phyloP scores from a whole-genome alignment of 2,797 vertebrate species.

The Acanthopagrus latus region DNA sequence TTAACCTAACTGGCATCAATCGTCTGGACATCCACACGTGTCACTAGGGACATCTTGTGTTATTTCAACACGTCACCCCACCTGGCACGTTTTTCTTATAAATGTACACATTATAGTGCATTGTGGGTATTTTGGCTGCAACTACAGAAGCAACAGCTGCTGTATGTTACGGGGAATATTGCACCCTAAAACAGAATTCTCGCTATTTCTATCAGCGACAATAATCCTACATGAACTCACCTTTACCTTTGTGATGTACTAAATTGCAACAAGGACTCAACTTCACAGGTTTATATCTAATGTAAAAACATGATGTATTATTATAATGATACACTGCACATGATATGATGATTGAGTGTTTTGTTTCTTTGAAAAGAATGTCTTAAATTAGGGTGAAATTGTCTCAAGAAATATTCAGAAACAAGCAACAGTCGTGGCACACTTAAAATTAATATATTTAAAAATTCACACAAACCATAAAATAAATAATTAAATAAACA shows the following conservation, averaged over 20 bases:
- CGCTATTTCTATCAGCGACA: neutral
- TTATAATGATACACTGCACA: neutral
- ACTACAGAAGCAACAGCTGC: conserved; percentile 32
- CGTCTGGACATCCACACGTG: conserved; percentile 3
- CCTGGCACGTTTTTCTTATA: conserved; percentile 40
- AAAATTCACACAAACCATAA: neutral
- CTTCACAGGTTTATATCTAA: neutral
- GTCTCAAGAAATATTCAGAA: neutral
- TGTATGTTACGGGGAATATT: conserved; percentile 14
- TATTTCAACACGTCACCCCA: conserved; percentile 29
- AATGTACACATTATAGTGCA: conserved; percentile 43
- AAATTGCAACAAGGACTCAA: neutral
- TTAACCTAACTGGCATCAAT: conserved; percentile 12
- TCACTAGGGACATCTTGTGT: conserved; percentile 32
- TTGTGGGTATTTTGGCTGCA: conserved; percentile 46
- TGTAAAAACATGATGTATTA: neutral
- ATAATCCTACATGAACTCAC: neutral
- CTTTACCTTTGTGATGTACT: neutral
- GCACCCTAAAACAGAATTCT: conserved; percentile 33
- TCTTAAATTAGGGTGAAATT: neutral
- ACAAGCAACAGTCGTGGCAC: too few species aligned
- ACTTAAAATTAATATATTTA: neutral
- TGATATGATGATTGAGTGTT: too few species aligned
- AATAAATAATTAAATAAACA: neutral
- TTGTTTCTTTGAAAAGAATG: neutral